These are phyloP conservation scores for Motacilla tschutschensis DNA, from an alignment of 2,113 vertebrate genomes.

Conservation along the genomic window DNA sequence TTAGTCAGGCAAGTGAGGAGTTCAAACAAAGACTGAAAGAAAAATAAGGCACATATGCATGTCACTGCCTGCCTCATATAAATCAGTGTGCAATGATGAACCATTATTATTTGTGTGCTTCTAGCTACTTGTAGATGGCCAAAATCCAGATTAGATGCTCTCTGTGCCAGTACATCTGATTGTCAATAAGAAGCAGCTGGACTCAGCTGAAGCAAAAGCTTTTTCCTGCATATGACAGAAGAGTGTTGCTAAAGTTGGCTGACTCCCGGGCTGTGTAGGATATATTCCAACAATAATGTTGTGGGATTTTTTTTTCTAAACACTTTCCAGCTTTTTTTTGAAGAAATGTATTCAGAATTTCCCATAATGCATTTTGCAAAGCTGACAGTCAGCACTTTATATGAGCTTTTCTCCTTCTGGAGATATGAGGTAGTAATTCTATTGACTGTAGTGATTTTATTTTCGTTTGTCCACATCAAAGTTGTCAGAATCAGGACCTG, in stretches of 20 bases:
- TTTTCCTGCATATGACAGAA: constrained; percentile 26
- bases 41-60: not conserved
- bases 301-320: not conserved
- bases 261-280: not conserved
- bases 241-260: constrained; percentile 33
- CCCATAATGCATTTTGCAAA: not conserved
- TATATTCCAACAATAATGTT: not conserved
- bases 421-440: not conserved
- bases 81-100: not conserved
- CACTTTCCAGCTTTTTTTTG: not conserved
- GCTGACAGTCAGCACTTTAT: not conserved
- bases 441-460: not conserved
- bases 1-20: not conserved
- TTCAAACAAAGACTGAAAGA: not conserved
- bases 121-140: constrained; percentile 14
- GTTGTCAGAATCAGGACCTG: not conserved
- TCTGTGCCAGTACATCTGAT: constrained; percentile 45
- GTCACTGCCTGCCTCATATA: not conserved
- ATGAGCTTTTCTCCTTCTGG: not conserved
- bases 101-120: constrained; percentile 10
- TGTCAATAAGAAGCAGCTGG: constrained; percentile 42
- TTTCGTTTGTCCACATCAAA: not conserved
- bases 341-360: constrained; percentile 1
- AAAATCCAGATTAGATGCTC: constrained; percentile 13
- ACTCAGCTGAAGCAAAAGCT: constrained; percentile 39